Evolutionary conservation across 2,888 invertebrate genomes (phyloP).

Genomic region (Aspidiotus rigidus): DNA sequence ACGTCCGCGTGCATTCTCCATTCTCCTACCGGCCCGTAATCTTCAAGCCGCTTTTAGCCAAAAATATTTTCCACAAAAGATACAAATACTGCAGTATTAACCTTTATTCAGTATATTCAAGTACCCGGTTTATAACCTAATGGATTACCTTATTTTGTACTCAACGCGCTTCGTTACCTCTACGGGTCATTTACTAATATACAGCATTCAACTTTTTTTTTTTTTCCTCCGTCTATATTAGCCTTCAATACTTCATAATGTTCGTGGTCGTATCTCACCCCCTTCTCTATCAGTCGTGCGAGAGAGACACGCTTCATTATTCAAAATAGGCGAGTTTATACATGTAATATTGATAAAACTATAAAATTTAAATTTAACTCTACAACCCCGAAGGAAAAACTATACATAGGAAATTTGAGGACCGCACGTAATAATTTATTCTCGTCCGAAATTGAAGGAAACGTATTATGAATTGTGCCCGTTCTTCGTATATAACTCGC

Average conservation of each 20-base stretch:
- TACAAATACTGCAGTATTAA: not conserved
- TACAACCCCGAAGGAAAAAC: too few relatives aligned
- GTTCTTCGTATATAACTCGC: too few relatives aligned
- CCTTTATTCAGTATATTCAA: constrained; percentile 2
- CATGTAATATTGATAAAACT: too few relatives aligned
- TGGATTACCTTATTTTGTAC: constrained; percentile 32
- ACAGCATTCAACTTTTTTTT: not conserved
- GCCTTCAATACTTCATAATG: not conserved
- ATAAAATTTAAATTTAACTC: too few relatives aligned
- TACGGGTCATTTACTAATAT: constrained; percentile 3
- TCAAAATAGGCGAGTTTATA: too few relatives aligned
- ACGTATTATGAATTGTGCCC: too few relatives aligned
- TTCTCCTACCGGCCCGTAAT: not conserved
- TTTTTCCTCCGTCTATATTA: not conserved
- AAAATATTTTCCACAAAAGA: not conserved
- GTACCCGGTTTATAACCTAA: constrained; percentile 6
- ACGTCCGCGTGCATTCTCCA: constrained; percentile 5
- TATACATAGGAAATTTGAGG: too few relatives aligned
- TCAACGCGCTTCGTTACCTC: constrained; percentile 28
- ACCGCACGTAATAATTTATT: too few relatives aligned
- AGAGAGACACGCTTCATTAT: too few relatives aligned
- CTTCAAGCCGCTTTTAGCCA: not conserved
- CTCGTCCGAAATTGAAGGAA: too few relatives aligned
- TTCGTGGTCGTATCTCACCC: too few relatives aligned
- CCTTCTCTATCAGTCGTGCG: too few relatives aligned